phyloP scores from a whole-genome alignment of 2,797 vertebrate species.

The Tachyglossus aculeatus region DNA sequence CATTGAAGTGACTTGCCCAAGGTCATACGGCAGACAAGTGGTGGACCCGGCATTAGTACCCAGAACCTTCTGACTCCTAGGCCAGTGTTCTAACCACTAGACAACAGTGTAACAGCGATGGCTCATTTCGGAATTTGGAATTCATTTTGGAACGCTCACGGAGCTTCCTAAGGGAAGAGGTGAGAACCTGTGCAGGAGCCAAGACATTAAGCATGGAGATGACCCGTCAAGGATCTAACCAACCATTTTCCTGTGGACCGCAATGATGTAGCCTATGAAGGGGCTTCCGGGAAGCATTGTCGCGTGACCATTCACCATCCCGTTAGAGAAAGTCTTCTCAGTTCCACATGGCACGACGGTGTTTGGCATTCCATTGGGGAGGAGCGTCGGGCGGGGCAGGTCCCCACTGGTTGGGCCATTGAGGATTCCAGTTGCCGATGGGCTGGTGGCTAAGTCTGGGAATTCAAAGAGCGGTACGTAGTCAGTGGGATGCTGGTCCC shows the following conservation, averaged over 20 bases:
- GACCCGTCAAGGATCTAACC: constrained; percentile 42
- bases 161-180: constrained; percentile 23
- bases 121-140: too few species aligned
- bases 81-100: too few species aligned
- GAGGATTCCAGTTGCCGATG: constrained; percentile 77
- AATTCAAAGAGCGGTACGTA: constrained; percentile 30
- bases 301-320: constrained; percentile 85
- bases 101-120: too few species aligned
- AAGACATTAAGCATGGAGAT: not conserved
- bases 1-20: too few species aligned
- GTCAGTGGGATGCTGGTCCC: too few species aligned
- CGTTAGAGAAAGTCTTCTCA: constrained; percentile 76
- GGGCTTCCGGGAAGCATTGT: constrained; percentile 83
- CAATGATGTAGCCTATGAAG: constrained; percentile 96
- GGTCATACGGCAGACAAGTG: too few species aligned
- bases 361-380: constrained; percentile 89
- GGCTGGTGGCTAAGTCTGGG: constrained; percentile 72
- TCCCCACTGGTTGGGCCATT: constrained; percentile 77
- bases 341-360: constrained; percentile 81
- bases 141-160: not conserved
- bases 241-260: constrained; percentile 98
- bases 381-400: constrained; percentile 75
- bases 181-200: constrained; percentile 9
- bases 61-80: too few species aligned
- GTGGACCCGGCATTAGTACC: too few species aligned